These are phyloP conservation scores for Sesamia inferens DNA, from an alignment of 2,888 invertebrate species.

Conservation along the genomic window DNA sequence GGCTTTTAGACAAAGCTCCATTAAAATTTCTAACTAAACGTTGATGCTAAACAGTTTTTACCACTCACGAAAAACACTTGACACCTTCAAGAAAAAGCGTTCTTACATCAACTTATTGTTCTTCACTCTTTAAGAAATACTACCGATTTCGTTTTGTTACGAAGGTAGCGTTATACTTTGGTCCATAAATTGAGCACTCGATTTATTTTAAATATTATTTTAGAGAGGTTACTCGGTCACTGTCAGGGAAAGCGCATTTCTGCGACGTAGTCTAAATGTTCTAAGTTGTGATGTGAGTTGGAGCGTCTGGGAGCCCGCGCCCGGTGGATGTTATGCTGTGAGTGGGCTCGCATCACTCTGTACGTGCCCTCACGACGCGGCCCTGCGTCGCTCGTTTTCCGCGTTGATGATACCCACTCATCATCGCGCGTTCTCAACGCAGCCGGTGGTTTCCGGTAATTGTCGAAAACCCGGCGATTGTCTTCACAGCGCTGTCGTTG, in stretches of 20 bases:
- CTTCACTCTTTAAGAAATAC: constrained; percentile 62
- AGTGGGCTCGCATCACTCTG: constrained; percentile 89
- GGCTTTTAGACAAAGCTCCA: constrained; percentile 57
- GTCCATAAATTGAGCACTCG: constrained; percentile 88
- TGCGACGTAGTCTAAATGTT: constrained; percentile 91
- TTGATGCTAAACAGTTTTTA: constrained; percentile 41
- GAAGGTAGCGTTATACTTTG: constrained; percentile 83
- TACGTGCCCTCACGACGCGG: constrained; percentile 87
- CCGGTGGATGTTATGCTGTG: constrained; percentile 91
- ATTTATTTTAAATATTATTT: constrained; percentile 72
- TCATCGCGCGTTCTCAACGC: constrained; percentile 76
- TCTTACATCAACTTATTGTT: constrained; percentile 51
- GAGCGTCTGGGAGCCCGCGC: constrained; percentile 89
- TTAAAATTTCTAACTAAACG: constrained; percentile 41
- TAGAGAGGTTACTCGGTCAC: constrained; percentile 71
- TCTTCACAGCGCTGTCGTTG: constrained; percentile 86
- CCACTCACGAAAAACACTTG: constrained; percentile 49
- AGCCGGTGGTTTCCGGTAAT: constrained; percentile 78
- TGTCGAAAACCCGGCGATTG: constrained; percentile 81
- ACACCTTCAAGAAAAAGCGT: constrained; percentile 51
- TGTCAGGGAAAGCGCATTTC: constrained; percentile 92
- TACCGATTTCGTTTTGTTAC: constrained; percentile 63
- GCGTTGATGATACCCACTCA: constrained; percentile 75
- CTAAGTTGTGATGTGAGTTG: constrained; percentile 91
- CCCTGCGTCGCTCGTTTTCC: constrained; percentile 83